Percentiles rank a stretch among this genome's conserved stretches.
Conservation (phyloP, 2,888 invertebrate genomes). For the Bhutanitis thaidina region DNA sequence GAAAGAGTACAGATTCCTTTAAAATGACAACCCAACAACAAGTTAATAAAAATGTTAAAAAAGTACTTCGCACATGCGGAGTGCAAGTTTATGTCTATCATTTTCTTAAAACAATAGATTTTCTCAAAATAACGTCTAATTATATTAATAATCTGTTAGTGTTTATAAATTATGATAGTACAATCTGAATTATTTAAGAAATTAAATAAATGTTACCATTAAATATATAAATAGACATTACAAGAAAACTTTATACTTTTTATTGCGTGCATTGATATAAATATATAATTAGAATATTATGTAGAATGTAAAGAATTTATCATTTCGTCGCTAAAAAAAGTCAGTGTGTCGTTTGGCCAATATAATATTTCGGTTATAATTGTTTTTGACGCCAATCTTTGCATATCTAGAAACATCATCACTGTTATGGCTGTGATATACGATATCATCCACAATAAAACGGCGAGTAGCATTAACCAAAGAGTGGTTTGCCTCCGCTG, state of each 20-base stretch:
- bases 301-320: neutral
- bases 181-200: no score
- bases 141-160: no score
- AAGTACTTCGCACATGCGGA: no score
- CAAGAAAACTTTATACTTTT: neutral
- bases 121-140: no score
- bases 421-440: conserved; percentile 38
- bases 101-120: no score
- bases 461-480: conserved; percentile 39
- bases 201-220: no score
- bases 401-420: conserved; percentile 30
- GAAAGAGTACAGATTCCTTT: no score
- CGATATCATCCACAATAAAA: conserved; percentile 42
- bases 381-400: conserved; percentile 23
- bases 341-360: conserved; percentile 4
- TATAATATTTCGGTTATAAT: conserved; percentile 9
- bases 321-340: neutral
- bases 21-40: no score
- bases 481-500: conserved; percentile 35
- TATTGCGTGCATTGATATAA: neutral
- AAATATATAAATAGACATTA: no score
- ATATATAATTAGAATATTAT: neutral
- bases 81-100: no score
- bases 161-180: no score
- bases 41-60: no score